Base-by-base conservation (phyloP, 2,797 vertebrate species). In the Neoniphon sammara region DNA sequence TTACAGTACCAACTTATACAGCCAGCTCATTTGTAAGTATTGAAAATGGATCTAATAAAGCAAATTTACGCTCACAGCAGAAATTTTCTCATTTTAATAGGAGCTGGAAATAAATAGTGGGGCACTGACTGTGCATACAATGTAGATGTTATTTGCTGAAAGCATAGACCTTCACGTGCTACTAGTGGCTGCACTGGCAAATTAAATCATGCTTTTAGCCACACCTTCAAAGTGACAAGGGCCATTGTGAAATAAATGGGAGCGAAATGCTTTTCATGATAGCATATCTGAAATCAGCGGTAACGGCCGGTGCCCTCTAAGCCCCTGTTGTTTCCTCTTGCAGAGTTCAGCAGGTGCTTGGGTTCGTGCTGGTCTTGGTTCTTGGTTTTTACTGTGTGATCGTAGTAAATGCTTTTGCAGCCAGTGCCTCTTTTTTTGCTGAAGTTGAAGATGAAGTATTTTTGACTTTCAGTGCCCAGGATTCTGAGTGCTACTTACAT, bases 1-100 rank as follows among this genome's bases (percentile, higher is more conserved):
- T 91, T 85, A 82, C 42, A 61, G n/a, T 0, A 10, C 73, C 70
- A 85, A 88, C 73, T 73, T 50, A 70, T 65, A 61, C 53, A 67
- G 82, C 77, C 66, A 57, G 71, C 79, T 84, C 78, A 84, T 89
- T 87, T 87, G 83, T 84, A 71, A 69, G 62, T 57, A 75, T 73
- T 61, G 72, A 68, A 78, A 87, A 87, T 76, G 62, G 70, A 88
- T 77, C 85, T 83, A 85, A 88, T 88, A 82, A 87, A 85, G 70
- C 17, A 85, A 80, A 88, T 83, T 54, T 78, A 75, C 75, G 70
- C 53, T 78, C 72, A 47, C 60, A 53, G 80, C 54, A 77, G 67
- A 78, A 46, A 83, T 71, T 30, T 34, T 79, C 52, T 70, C 23
- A 15, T 73, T 87, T 87, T 77, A 81, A 84, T 81, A 23, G 78